These are phyloP conservation scores for Syndactyla subalaris DNA, from an alignment of 2,797 vertebrate species.

Conservation along the genomic window DNA sequence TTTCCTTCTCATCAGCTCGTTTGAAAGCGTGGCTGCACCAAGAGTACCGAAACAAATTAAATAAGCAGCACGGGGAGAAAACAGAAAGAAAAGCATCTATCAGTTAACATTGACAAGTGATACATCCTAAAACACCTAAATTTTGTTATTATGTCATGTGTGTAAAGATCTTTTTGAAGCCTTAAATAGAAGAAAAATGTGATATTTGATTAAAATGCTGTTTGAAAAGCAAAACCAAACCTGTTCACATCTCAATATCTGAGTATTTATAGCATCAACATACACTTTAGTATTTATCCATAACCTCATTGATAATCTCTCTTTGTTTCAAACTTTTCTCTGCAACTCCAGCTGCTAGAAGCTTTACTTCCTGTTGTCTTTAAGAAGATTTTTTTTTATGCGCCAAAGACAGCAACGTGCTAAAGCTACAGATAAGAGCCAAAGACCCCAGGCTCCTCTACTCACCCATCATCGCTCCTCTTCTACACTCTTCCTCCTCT, in stretches of 20 bases:
- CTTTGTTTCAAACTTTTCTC: neutral
- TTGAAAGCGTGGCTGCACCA: neutral
- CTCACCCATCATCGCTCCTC: neutral
- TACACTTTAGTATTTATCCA: neutral
- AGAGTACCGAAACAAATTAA: neutral
- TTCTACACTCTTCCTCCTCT: neutral
- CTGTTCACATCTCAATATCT: neutral
- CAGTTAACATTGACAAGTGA: neutral
- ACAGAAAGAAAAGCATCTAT: neutral
- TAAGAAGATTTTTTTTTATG: neutral
- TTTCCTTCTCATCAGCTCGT: neutral
- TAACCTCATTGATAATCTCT: neutral
- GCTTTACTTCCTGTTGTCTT: neutral
- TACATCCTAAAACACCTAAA: fast-evolving
- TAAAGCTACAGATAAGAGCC: neutral
- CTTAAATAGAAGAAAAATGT: neutral
- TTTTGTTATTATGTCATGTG: neutral
- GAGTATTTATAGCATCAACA: neutral
- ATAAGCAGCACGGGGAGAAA: neutral
- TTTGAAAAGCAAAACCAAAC: neutral
- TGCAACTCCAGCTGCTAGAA: neutral
- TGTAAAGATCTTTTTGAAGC: neutral
- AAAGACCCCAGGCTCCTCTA: neutral
- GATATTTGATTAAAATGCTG: neutral
- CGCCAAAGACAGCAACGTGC: neutral